phyloP scores from a whole-genome alignment of 2,797 vertebrate species.

The Rhinogobio ventralis region DNA sequence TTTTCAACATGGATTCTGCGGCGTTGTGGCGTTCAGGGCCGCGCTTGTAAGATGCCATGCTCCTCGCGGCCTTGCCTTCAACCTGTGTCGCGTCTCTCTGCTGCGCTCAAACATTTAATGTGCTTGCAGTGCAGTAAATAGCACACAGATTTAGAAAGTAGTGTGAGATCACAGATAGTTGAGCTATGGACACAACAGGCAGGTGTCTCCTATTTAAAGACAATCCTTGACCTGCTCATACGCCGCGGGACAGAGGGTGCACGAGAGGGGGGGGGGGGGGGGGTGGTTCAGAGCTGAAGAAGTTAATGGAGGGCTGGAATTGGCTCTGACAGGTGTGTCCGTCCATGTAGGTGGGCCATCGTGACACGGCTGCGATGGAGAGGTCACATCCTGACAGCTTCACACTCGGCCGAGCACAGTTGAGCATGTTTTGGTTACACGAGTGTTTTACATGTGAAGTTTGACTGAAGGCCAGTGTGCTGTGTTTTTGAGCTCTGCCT shows the following conservation, averaged over 20 bases:
- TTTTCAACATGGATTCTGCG: neutral
- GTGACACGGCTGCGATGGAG: constrained; percentile 59
- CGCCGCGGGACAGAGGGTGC: constrained; percentile 45
- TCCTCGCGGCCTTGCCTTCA: constrained; percentile 14
- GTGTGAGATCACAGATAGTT: constrained; percentile 69
- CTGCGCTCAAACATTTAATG: constrained; percentile 50
- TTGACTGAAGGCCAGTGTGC: constrained; percentile 2
- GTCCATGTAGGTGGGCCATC: constrained; percentile 71
- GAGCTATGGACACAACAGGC: constrained; percentile 69
- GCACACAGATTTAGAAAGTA: constrained; percentile 70
- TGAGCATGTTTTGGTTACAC: constrained; percentile 52
- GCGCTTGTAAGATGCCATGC: neutral
- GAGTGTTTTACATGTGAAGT: neutral
- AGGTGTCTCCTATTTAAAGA: constrained; percentile 78
- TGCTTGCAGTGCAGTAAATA: constrained; percentile 56
- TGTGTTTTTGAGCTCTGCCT: constrained; percentile 21
- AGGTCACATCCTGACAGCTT: constrained; percentile 55
- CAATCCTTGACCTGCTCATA: constrained; percentile 73
- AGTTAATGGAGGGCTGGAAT: constrained; percentile 40
- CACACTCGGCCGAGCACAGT: constrained; percentile 51
- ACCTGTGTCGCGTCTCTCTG: constrained; percentile 4
- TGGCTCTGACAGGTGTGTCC: constrained; percentile 68
- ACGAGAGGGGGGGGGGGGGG: neutral
- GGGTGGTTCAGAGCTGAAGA: neutral
- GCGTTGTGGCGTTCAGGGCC: neutral